Base-by-base conservation (phyloP, 2,888 invertebrate genomes). In the Petrolisthes cinctipes region DNA sequence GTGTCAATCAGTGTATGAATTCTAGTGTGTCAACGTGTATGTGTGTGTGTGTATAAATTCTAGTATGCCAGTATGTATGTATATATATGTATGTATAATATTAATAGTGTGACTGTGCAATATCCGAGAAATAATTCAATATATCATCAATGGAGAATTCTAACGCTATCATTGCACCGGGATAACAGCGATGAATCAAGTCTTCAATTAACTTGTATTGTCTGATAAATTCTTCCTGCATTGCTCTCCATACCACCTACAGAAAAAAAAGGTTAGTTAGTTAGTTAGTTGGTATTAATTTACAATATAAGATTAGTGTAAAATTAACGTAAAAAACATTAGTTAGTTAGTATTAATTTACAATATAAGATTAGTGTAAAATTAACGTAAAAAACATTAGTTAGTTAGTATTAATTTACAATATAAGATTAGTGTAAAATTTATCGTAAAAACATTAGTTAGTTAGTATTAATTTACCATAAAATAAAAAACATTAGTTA, bases 161-260 rank as follows among this genome's bases (percentile, higher is more conserved):
- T 91, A 99, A 94, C 86, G 95, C 95, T 91, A 99, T 96, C 94
- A 97, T 97, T 79, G 98, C 97, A 91, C 97, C 98, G 17, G 98
- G 98, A 94, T 99, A 99, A 93, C 99, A 99, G 91, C 97, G 95
- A 92, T 97, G 97, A 92, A 99, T 97, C 91, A 98, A 95, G 91
- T 97, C 96, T 93, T 98, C 97, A 91, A 99, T 95, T 92, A 96
- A 95, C 93, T 97, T 97, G 93, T 99, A 98, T 93, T 99, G 99
- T 91, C 96, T 96, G 92, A 99, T 97, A 93, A 99, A 99, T 94
- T 99, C 99, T 93, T 99, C 98, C 94, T 99, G 99, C 99, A 99
- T 99, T 92, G 98, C 97, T 92, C 98, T 95, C 99, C 99, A 99
- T 88, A 99, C 99, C 83, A 99, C 99, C 95, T 97, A 93, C 61